Conservation (phyloP, 2,888 invertebrate species). For the Limnephilus rhombicus region DNA sequence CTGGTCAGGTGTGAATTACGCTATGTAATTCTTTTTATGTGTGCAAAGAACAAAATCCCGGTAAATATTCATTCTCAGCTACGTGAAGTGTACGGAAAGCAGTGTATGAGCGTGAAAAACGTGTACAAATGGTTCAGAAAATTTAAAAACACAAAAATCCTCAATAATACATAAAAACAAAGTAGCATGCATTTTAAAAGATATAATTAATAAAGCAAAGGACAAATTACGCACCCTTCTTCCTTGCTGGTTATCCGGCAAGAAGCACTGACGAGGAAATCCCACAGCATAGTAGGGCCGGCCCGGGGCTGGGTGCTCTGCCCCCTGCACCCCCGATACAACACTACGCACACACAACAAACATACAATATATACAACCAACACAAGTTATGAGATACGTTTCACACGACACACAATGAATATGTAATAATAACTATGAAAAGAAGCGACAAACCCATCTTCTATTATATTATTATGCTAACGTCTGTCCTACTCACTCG, state of each 20-base stretch:
- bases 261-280: slow-evolving; percentile 88
- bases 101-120: no score
- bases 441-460: neutral
- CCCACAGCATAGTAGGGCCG: slow-evolving; percentile 93
- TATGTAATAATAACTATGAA: slow-evolving; percentile 3
- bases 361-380: slow-evolving; percentile 39
- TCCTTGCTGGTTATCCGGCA: slow-evolving; percentile 91
- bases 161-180: neutral
- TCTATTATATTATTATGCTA: no score
- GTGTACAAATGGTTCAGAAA: no score
- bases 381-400: neutral
- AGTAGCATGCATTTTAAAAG: neutral
- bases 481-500: no score
- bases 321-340: slow-evolving; percentile 89
- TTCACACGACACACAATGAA: slow-evolving; percentile 30
- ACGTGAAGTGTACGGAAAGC: no score
- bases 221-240: slow-evolving; percentile 75
- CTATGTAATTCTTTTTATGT: no score
- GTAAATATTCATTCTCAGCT: no score
- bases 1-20: no score
- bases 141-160: neutral
- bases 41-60: no score
- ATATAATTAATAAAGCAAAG: neutral
- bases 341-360: slow-evolving; percentile 77
- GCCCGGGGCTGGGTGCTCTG: slow-evolving; percentile 89